Evolutionary conservation across 2,113 vertebrate species (phyloP), one percentile per base, ranked within the genome.

Genomic region (Odontophorus gujanensis): DNA sequence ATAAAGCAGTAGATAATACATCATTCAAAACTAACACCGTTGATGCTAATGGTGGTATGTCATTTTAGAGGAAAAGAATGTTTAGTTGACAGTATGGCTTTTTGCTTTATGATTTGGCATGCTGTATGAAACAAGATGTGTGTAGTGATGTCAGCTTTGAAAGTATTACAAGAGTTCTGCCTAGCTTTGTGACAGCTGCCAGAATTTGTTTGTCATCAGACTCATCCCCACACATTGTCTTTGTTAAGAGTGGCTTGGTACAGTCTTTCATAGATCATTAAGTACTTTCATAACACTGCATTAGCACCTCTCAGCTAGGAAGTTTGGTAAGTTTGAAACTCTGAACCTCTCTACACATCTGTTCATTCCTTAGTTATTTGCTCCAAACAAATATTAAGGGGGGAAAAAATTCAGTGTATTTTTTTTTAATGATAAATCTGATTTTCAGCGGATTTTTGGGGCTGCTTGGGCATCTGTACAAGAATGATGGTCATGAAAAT

Each of bases 51-150:
- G 53, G 45, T 36, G 43, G n/a, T 20, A 5, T 58, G 55, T 74
- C 59, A 69, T 73, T 93, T 89, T 71, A 69, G 50, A 82, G 38
- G n/a, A 59, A 76, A 48, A 13, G 8, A 69, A 36, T 66, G 62
- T 57, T 87, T 91, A 89, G 40, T 45, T 84, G 66, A 65, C 57
- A 78, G n/a, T 36, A 20, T 47, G 55, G 42, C 9, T 50, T 93
- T 92, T 62, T 89, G 50, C 61, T 92, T 91, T 87, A 74, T 71
- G 63, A 59, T 91, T 83, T 45, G 24, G 42, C 57, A 71, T 40
- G 47, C 80, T 83, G 40, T 0, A 0, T 71, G 57, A n/a, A 91
- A 40, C n/a, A 55, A 77, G 55, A 75, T 80, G 34, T 85, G 63
- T 77, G 65, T 89, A 75, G 38, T 48, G 30, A 74, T 93, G 77